Conservation (phyloP, 1,140 invertebrate genomes). For the Psilanteris sp. region DNA sequence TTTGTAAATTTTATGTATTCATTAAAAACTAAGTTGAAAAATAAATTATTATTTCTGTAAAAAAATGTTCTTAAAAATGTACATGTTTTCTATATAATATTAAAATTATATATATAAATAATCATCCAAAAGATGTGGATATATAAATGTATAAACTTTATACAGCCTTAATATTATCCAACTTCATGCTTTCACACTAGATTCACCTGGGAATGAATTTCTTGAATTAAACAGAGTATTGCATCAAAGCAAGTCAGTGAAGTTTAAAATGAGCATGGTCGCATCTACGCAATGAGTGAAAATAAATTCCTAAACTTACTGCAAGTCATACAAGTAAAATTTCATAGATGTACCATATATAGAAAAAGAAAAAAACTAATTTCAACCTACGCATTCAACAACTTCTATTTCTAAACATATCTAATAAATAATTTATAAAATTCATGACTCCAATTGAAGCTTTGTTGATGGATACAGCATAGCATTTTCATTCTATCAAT, state of each 20-base stretch:
- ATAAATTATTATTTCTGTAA: too few species aligned
- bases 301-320: slow-evolving; percentile 37
- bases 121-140: too few species aligned
- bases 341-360: slow-evolving; percentile 14
- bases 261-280: slow-evolving; percentile 19
- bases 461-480: not conserved
- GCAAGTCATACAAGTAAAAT: slow-evolving; percentile 44
- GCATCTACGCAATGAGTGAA: slow-evolving; percentile 24
- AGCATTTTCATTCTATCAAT: slow-evolving; percentile 1
- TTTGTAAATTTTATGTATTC: too few species aligned
- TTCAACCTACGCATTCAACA: too few species aligned
- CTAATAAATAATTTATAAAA: slow-evolving; percentile 49
- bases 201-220: slow-evolving; percentile 7
- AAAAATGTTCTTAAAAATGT: too few species aligned
- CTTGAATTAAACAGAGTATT: slow-evolving; percentile 14
- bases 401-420: slow-evolving; percentile 37
- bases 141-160: not conserved
- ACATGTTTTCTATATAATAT: too few species aligned
- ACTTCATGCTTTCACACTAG: not conserved
- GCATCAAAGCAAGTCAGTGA: slow-evolving; percentile 19
- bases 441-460: slow-evolving; percentile 3
- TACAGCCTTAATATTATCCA: not conserved
- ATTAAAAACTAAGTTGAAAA: too few species aligned
- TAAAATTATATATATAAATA: too few species aligned
- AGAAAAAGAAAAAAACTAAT: slow-evolving; percentile 2